Base-by-base conservation (phyloP, 2,888 invertebrate species). In the Eupithecia pulchellata region DNA sequence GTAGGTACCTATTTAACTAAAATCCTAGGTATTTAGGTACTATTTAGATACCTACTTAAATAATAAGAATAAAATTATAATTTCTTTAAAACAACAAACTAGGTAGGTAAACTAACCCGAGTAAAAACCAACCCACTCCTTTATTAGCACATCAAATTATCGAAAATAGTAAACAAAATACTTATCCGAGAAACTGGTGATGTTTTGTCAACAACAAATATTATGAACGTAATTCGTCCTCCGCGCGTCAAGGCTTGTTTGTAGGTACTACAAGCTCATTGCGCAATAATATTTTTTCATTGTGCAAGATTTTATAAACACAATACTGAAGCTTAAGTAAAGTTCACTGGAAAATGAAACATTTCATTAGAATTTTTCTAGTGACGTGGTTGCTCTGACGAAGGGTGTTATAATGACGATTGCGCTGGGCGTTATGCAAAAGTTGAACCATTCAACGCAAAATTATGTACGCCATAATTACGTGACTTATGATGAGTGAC, bases 201-300 rank as follows among this genome's bases (percentile, higher is more conserved):
- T 25, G 25, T 11, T 47, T 4, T n/a, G 9, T 47, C 20, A 25
- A 25, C 25, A 52, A 52, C 13, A 25, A 47, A 20, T 47, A 20
- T 3, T 20, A 20, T 20, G 9, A 47, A 11, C 20, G 4, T 47
- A 3, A 9, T 47, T 20, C 20, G 47, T 9, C 47, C n/a, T 47
- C 42, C 42, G 14, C 52, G 11, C 25, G 25, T 52, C 20, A 25
- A 13, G 52, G 20, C 20, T n/a, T n/a, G n/a, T n/a, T n/a, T n/a
- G 34, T 36, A 36, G 36, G 36, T 36, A 36, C 39, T 39, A 47
- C 47, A n/a, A 47, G 11, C 20, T 47, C 8, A 52, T 52, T 52
- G 52, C 52, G 52, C 52, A 52, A 52, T 52, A 52, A 52, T 52
- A 52, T 20, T 52, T 52, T 52, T 52, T 52, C 52, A 2, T 52